Percentiles rank a stretch among this genome's conserved stretches.
Conservation (phyloP, 2,797 vertebrate genomes). For the Mus caroli region DNA sequence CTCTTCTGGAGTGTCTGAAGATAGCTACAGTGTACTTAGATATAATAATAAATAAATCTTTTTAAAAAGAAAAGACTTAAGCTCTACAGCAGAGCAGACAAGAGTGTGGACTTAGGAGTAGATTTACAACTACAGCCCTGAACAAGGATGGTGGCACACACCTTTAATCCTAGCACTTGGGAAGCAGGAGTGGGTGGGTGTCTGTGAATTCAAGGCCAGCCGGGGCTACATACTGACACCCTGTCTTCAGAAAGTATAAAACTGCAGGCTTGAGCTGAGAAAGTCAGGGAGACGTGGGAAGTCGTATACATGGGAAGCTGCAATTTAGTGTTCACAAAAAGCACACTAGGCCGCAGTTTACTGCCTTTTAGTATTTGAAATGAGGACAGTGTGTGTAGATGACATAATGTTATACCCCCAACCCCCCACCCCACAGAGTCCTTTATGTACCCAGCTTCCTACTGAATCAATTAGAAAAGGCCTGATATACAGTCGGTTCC, state of each 20-base stretch:
- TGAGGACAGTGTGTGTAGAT: background rate
- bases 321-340: too few species aligned
- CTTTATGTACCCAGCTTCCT: background rate
- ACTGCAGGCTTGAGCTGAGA: background rate
- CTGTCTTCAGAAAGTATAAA: background rate
- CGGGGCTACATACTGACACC: background rate
- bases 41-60: too few species aligned
- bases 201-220: background rate
- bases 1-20: too few species aligned
- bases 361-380: background rate
- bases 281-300: background rate
- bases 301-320: background rate
- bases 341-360: background rate
- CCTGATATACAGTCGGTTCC: rapidly evolving
- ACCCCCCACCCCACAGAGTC: background rate
- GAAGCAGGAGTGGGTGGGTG: background rate
- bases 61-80: background rate
- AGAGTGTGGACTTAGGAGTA: background rate
- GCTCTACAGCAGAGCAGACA: background rate
- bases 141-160: too few species aligned
- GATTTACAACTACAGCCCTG: background rate
- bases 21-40: too few species aligned
- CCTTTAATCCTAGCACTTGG: background rate
- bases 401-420: background rate
- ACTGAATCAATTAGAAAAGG: background rate